Evolutionary conservation across 1,140 invertebrate species (phyloP), one percentile per base, ranked within the genome.

Genomic region (Drosophila jambulina): DNA sequence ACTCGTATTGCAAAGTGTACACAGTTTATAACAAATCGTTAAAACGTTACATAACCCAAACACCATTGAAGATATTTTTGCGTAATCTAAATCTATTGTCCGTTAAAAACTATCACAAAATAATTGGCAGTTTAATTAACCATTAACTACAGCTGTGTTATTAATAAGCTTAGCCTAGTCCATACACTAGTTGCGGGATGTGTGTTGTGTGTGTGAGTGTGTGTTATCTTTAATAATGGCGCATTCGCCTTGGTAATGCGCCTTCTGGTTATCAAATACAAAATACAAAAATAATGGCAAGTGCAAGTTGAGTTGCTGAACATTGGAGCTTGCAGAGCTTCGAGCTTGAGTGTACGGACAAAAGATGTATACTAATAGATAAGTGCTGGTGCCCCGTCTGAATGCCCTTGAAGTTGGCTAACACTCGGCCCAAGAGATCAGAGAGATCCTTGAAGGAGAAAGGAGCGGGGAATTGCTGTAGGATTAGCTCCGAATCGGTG

Each of bases 51-150:
- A 68, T 76, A 80, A 85, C 85, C 85, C 85, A 90, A 90, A 90
- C 85, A 90, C 85, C 85, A 70, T 59, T 75, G 82, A 81, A 76
- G 57, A 71, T 75, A 71, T 65, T 74, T 74, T 74, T 72, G 69
- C 45, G 69, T 71, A 71, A 70, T 70, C 68, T 74, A 51, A 71
- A 74, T 56, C 53, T 67, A 84, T 56, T 69, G 58, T 88, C 58
- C 82, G 75, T 87, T 84, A 65, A 78, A 87, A 90, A 90, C 84
- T 87, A 87, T 90, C 85, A 90, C 85, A 90, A 90, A 90, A 82
- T 90, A 90, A 90, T 90, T 90, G 85, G 85, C 85, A 90, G 85
- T 90, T 90, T 81, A 82, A 86, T 82, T 83, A 83, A 85, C 58
- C 64, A 75, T 72, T 77, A 76, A 75, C 57, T 74, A 75, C 27